A percentile compares a stretch with the other conserved stretches of the same genome.
These are phyloP conservation scores for Hyles euphorbiae DNA, from an alignment of 1,140 invertebrate genomes.

Conservation along the genomic window DNA sequence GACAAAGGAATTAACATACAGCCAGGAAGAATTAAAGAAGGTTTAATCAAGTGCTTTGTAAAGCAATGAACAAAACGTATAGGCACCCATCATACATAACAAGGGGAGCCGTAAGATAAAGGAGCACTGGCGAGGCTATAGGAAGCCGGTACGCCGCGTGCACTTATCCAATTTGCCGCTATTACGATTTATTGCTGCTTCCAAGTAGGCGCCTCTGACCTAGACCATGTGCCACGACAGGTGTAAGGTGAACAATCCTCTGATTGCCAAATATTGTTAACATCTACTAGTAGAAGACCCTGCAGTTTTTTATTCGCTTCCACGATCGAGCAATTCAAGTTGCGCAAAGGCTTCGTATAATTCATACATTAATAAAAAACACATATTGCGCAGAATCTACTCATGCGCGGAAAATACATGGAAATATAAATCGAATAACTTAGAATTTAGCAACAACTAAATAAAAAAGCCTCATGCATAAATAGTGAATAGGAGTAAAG, in stretches of 20 bases:
- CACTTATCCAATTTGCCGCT: conserved; percentile 47
- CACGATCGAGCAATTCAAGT: no score
- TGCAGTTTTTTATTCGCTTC: no score
- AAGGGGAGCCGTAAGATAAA: neutral
- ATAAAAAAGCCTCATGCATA: no score
- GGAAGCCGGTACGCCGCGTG: neutral
- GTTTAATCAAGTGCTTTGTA: neutral
- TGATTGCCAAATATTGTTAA: neutral
- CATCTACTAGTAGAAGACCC: no score
- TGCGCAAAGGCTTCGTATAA: no score
- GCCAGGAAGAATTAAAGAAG: neutral
- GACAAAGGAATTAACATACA: neutral
- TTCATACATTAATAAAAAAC: no score
- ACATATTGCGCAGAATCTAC: no score
- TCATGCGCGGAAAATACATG: no score
- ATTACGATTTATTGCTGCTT: conserved; percentile 66
- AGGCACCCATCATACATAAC: neutral
- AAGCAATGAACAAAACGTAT: neutral
- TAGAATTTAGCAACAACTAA: no score
- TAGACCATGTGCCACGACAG: conserved; percentile 33
- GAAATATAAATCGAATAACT: no score
- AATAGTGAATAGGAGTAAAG: no score
- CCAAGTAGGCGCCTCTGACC: conserved; percentile 52
- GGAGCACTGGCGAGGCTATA: neutral
- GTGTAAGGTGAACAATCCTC: neutral